These are phyloP conservation scores for Sicus ferrugineus DNA, from an alignment of 2,888 invertebrate species.

Conservation along the genomic window DNA sequence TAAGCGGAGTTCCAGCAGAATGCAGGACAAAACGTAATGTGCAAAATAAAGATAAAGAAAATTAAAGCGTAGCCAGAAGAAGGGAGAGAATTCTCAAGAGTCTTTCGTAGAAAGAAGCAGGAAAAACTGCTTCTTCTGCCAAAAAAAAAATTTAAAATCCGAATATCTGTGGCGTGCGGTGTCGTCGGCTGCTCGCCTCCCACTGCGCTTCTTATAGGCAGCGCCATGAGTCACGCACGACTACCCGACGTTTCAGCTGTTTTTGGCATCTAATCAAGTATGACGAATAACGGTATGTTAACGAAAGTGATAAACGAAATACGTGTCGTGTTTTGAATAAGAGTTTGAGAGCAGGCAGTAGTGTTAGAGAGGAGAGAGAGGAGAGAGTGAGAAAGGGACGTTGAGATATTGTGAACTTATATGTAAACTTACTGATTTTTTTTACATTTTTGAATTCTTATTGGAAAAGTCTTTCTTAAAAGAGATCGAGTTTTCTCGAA, in stretches of 20 bases:
- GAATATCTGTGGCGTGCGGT: not conserved
- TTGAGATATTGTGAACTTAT: not conserved
- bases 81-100: too few species aligned
- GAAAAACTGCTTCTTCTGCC: not conserved
- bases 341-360: too few species aligned
- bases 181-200: too few species aligned
- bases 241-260: too few species aligned
- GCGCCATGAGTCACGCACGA: not conserved
- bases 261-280: conserved; percentile 18
- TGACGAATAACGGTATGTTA: conserved; percentile 28
- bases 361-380: too few species aligned
- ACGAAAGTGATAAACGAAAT: conserved; percentile 8
- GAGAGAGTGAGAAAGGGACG: not conserved
- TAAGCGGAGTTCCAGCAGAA: too few species aligned
- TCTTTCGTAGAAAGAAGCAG: not conserved
- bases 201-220: not conserved
- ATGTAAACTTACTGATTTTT: too few species aligned
- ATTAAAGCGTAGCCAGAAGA: not conserved
- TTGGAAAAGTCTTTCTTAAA: too few species aligned
- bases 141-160: not conserved
- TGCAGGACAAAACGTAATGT: too few species aligned
- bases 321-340: too few species aligned
- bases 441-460: too few species aligned
- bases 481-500: too few species aligned
- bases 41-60: not conserved